These are phyloP conservation scores for Poeciliopsis gracilis DNA, from an alignment of 2,797 vertebrate species.

Conservation along the genomic window DNA sequence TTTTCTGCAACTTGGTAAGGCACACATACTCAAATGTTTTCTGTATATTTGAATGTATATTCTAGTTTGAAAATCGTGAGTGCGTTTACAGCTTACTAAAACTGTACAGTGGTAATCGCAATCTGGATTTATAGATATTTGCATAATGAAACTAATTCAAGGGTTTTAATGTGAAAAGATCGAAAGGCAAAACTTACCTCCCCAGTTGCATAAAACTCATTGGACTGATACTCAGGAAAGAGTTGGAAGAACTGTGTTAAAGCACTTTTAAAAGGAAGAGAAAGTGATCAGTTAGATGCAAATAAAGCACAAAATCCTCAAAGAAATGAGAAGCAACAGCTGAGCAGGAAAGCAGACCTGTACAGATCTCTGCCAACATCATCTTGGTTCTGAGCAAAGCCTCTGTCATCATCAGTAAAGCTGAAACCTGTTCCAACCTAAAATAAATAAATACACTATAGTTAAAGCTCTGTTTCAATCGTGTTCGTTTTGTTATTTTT, in stretches of 20 bases:
- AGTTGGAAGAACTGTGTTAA: conserved; percentile 86
- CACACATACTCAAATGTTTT: neutral
- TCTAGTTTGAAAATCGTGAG: neutral
- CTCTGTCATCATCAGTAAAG: conserved; percentile 77
- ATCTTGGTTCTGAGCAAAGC: conserved; percentile 81
- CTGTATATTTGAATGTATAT: neutral
- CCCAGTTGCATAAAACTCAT: conserved; percentile 86
- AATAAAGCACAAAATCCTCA: neutral
- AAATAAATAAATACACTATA: neutral
- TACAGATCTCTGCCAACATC: conserved; percentile 84
- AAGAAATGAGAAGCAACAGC: too few relatives aligned
- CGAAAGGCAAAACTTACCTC: conserved; percentile 74
- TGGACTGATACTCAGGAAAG: conserved; percentile 87
- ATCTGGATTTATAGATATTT: neutral
- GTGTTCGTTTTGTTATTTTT: neutral
- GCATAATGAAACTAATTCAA: neutral
- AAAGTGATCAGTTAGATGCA: neutral
- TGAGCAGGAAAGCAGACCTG: conserved; percentile 58
- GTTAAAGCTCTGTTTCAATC: neutral
- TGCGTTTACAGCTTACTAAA: neutral
- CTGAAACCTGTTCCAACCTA: conserved; percentile 88
- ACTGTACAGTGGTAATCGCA: neutral
- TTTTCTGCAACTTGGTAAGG: neutral
- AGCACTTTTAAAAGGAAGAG: conserved; percentile 68
- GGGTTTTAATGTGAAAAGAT: neutral